Evolutionary conservation across 2,888 invertebrate species (phyloP).

Genomic region (Polydesmus complanatus): DNA sequence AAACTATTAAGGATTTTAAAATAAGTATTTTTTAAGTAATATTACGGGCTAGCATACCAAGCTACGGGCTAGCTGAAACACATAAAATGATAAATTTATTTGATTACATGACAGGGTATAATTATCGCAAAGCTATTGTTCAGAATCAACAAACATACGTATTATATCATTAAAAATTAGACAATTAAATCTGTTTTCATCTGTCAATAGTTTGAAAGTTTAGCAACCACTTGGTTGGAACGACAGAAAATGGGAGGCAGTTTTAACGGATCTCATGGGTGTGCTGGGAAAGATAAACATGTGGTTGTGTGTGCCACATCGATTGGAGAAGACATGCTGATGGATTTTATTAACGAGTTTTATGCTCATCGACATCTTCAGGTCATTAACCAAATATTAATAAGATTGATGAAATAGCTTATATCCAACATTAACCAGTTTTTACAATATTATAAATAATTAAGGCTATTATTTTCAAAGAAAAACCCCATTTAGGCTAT

Average conservation of each 20-base stretch:
- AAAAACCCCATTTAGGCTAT: not conserved
- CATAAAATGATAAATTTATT: no score
- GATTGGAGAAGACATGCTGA: slow-evolving; percentile 34
- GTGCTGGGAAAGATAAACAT: slow-evolving; percentile 35
- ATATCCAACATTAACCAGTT: not conserved
- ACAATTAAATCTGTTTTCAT: slow-evolving; percentile 4
- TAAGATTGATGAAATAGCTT: not conserved
- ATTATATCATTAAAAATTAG: no score
- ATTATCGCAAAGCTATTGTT: no score
- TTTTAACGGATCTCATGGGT: slow-evolving; percentile 33
- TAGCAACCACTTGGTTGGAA: slow-evolving; percentile 38
- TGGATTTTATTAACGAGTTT: slow-evolving; percentile 40
- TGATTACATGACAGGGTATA: no score
- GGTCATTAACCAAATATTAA: slow-evolving; percentile 22
- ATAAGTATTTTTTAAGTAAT: no score
- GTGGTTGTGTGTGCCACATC: slow-evolving; percentile 35
- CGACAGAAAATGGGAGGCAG: slow-evolving; percentile 36
- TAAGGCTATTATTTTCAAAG: not conserved
- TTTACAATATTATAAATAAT: not conserved
- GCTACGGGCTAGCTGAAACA: no score
- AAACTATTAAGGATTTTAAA: no score
- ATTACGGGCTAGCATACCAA: no score
- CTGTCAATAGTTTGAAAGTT: slow-evolving; percentile 34
- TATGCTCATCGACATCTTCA: slow-evolving; percentile 37
- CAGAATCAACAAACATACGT: no score